phyloP scores from a whole-genome alignment of 2,113 vertebrate genomes.

The Phaetusa simplex region DNA sequence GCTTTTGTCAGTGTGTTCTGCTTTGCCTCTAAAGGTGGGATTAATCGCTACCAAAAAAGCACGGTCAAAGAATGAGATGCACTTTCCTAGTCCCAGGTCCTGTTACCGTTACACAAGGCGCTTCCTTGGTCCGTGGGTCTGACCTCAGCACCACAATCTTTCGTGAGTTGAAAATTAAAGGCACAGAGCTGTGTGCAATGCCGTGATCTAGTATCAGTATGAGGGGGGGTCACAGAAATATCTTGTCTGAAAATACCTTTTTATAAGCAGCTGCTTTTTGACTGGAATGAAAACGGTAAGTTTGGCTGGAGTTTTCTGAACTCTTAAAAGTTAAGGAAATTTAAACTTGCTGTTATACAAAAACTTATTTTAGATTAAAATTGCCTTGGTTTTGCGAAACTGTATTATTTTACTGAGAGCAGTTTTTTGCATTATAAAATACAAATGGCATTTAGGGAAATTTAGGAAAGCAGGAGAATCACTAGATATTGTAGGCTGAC shows the following conservation, averaged over 20 bases:
- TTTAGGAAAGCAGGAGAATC: neutral
- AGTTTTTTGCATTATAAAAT: neutral
- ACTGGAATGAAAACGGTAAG: neutral
- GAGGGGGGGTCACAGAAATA: neutral
- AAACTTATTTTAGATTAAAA: neutral
- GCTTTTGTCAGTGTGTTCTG: neutral
- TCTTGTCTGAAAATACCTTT: neutral
- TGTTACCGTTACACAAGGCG: neutral
- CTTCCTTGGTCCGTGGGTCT: neutral
- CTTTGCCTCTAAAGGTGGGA: neutral
- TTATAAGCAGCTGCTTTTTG: neutral
- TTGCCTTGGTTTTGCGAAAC: neutral
- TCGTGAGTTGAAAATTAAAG: neutral
- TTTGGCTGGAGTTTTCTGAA: neutral
- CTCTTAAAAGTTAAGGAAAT: neutral
- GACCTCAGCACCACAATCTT: neutral
- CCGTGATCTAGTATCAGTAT: neutral
- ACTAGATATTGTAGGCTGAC: neutral
- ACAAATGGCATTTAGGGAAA: neutral
- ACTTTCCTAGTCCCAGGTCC: neutral
- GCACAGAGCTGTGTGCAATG: neutral
- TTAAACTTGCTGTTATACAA: neutral
- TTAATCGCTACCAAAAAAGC: neutral
- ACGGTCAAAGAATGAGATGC: neutral
- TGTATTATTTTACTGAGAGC: neutral